These are phyloP conservation scores for Anoplius nigerrimus DNA, from an alignment of 2,888 invertebrate genomes.

Conservation along the genomic window DNA sequence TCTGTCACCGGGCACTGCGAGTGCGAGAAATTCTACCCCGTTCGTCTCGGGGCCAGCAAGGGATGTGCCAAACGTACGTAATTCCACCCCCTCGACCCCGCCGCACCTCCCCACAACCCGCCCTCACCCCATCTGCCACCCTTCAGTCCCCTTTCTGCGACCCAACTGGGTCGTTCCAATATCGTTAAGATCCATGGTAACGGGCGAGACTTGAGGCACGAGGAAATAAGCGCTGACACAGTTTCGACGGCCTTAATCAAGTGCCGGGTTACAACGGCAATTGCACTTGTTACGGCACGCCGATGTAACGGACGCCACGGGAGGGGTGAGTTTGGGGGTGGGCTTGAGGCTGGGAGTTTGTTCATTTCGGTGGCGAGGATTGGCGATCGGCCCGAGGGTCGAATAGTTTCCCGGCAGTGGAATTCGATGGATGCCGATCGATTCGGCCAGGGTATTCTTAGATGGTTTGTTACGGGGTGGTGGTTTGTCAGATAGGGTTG, in stretches of 20 bases:
- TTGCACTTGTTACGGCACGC: slow-evolving; percentile 6
- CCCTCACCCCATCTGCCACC: no score
- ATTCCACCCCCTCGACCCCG: slow-evolving; percentile 6
- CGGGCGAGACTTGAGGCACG: slow-evolving; percentile 16
- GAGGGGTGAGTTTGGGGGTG: no score
- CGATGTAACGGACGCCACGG: slow-evolving; percentile 8
- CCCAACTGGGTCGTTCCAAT: slow-evolving; percentile 47
- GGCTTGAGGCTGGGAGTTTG: no score
- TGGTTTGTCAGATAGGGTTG: no score
- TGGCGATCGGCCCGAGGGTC: no score
- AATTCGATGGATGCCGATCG: no score
- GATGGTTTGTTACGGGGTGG: no score
- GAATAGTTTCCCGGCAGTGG: no score
- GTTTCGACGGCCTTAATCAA: slow-evolving; percentile 36
- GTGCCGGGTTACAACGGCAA: background rate
- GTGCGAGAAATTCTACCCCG: slow-evolving; percentile 89
- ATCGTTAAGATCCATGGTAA: slow-evolving; percentile 38
- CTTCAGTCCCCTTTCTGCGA: no score
- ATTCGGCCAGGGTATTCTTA: no score
- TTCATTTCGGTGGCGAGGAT: no score
- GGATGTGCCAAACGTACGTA: slow-evolving; percentile 91
- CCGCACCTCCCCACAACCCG: slow-evolving; percentile 5
- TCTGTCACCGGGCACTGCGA: slow-evolving; percentile 82
- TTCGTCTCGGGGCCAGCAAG: slow-evolving; percentile 84
- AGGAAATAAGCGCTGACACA: slow-evolving; percentile 37